Percentiles rank a stretch among this genome's conserved stretches.
Conservation (phyloP, 2,888 invertebrate genomes). For the Blera fallax region DNA sequence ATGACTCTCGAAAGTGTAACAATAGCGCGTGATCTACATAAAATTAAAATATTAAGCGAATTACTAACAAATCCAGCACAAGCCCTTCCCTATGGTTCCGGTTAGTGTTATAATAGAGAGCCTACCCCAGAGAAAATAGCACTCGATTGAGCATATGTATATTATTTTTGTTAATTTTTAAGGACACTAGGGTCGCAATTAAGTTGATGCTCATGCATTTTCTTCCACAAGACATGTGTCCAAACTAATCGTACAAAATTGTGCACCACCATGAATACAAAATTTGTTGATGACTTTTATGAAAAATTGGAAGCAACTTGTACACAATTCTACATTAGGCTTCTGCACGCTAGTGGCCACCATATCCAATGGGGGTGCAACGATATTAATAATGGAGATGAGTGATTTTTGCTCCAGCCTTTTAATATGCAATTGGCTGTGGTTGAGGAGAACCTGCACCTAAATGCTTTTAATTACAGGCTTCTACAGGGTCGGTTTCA, state of each 20-base stretch:
- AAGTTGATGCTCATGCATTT: background rate
- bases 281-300: background rate
- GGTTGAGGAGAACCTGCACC: too few relatives aligned
- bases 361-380: too few relatives aligned
- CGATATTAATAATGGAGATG: too few relatives aligned
- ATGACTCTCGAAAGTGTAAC: background rate
- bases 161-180: background rate
- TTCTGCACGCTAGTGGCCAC: too few relatives aligned
- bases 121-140: background rate
- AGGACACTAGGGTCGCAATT: background rate
- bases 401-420: too few relatives aligned
- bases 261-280: background rate
- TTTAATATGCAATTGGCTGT: too few relatives aligned
- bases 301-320: background rate
- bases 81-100: background rate
- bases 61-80: too few relatives aligned
- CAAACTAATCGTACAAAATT: slow-evolving; percentile 4
- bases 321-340: too few relatives aligned
- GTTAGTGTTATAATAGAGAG: background rate
- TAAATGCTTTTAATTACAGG: too few relatives aligned
- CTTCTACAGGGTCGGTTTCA: too few relatives aligned
- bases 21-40: slow-evolving; percentile 15
- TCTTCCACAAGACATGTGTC: background rate
- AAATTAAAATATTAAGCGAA: slow-evolving; percentile 27
- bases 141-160: background rate